Conservation (phyloP, 1,140 invertebrate species). For the Stenopsyche tienmushanensis region DNA sequence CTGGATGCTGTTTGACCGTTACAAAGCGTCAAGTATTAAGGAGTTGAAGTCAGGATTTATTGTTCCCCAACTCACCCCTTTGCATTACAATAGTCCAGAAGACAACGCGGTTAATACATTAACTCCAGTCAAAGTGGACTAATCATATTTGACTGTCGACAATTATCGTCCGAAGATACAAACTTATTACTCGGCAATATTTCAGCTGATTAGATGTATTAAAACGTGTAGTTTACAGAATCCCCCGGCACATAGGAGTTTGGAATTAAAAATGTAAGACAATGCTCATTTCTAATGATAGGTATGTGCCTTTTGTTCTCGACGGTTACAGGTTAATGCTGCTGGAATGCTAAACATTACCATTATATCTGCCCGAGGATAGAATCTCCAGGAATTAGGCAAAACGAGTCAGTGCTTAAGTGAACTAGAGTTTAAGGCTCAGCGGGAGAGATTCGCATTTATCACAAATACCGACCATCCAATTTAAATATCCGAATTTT, state of each 20-base stretch:
- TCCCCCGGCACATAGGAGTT: too few species aligned
- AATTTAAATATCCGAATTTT: too few species aligned
- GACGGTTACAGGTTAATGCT: slow-evolving; percentile 13
- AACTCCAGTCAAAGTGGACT: too few species aligned
- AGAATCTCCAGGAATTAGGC: slow-evolving; percentile 26
- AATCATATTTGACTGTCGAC: too few species aligned
- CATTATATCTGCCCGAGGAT: slow-evolving; percentile 8
- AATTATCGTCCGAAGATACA: too few species aligned
- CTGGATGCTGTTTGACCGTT: background rate
- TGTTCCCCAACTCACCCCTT: background rate
- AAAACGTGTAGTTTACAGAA: too few species aligned
- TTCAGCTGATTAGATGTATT: too few species aligned
- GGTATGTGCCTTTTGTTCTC: slow-evolving; percentile 15
- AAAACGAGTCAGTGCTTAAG: background rate
- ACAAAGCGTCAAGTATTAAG: background rate
- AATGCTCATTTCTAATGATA: slow-evolving; percentile 21
- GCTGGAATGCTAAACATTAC: slow-evolving; percentile 26
- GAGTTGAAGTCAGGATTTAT: background rate
- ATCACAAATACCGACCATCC: too few species aligned
- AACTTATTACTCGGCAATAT: too few species aligned
- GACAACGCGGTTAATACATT: background rate
- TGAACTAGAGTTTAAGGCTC: too few species aligned
- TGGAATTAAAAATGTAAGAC: slow-evolving; percentile 29
- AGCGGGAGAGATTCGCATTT: too few species aligned
- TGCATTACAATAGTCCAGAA: background rate